These are phyloP conservation scores for Semicossyphus pulcher DNA, from an alignment of 2,113 vertebrate species.

Conservation along the genomic window DNA sequence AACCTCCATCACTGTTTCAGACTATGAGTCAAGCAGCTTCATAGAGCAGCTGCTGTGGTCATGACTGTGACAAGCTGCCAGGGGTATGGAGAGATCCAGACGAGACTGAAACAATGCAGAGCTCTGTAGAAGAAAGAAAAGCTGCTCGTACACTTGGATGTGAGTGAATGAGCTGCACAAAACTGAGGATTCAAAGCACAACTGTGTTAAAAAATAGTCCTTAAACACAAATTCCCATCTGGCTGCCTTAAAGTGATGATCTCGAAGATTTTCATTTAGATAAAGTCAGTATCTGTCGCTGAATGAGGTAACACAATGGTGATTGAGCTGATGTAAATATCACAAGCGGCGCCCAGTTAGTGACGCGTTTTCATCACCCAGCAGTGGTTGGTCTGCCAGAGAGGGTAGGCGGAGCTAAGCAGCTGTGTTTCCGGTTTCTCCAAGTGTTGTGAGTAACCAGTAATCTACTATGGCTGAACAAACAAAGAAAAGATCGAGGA, in stretches of 20 bases:
- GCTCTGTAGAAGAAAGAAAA: conserved; percentile 12
- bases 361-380: too few species aligned
- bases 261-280: too few species aligned
- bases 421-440: too few species aligned
- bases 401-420: too few species aligned
- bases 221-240: not conserved
- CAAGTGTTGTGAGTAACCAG: too few species aligned
- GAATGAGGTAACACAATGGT: too few species aligned
- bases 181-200: not conserved
- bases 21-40: conserved; percentile 38
- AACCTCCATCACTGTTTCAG: conserved; percentile 20
- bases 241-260: not conserved
- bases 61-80: conserved; percentile 39
- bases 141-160: not conserved
- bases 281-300: too few species aligned
- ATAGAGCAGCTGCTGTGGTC: conserved; percentile 48
- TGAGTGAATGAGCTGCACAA: conserved; percentile 20
- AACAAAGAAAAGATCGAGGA: too few species aligned
- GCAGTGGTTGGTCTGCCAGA: too few species aligned
- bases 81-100: conserved; percentile 17
- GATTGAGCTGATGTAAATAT: too few species aligned
- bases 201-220: not conserved
- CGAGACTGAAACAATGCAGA: conserved; percentile 14
- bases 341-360: too few species aligned
- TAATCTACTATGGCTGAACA: too few species aligned